Evolutionary conservation across 1,140 invertebrate genomes (phyloP), one percentile per base, ranked within the genome.

Genomic region (Heliothis virescens): DNA sequence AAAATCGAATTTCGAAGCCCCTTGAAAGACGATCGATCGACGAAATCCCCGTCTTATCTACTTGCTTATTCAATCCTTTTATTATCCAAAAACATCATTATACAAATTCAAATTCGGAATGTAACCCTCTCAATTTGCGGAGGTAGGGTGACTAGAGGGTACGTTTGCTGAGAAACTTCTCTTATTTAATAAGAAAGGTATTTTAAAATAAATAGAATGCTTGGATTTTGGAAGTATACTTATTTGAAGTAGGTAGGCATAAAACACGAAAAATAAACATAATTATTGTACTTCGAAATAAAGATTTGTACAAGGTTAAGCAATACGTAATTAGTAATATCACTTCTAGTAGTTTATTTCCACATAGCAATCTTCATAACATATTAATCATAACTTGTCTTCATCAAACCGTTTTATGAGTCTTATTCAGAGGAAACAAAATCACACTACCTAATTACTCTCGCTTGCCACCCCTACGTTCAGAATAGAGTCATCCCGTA

Each of bases 41-140:
- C 60, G 48, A 76, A 65, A 76, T 63, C 80, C 80, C 60, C 62
- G 50, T 69, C 80, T 82, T 77, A 82, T 73, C 71, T 79, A 79
- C 52, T 79, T 79, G 75, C 81, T 81, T 79, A 82, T 82, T 79
- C 81, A 82, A 79, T 82, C 71, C 81, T 79, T 82, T 79, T 79
- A 82, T 79, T 82, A 79, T 79, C 76, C 71, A 79, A 82, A 79
- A 79, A 82, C 76, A 71, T 55, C 76, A 71, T 78, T 79, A 71
- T 69, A 82, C 69, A 78, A 79, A 82, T 82, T 82, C 69, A 79
- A 82, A 82, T 82, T 79, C 76, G 52, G 60, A 47, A 67, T 73
- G 75, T 78, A 78, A 81, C 80, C 80, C 80, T 81, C 72, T 71
- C 67, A 80, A 80, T 74, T 74, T 74, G 65, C 47, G 47, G 65